Percentiles rank a stretch among this genome's conserved stretches.
These are phyloP conservation scores for Epizoanthus rinbou DNA, from an alignment of 92 coral and sea anemone genomes.

Conservation along the genomic window DNA sequence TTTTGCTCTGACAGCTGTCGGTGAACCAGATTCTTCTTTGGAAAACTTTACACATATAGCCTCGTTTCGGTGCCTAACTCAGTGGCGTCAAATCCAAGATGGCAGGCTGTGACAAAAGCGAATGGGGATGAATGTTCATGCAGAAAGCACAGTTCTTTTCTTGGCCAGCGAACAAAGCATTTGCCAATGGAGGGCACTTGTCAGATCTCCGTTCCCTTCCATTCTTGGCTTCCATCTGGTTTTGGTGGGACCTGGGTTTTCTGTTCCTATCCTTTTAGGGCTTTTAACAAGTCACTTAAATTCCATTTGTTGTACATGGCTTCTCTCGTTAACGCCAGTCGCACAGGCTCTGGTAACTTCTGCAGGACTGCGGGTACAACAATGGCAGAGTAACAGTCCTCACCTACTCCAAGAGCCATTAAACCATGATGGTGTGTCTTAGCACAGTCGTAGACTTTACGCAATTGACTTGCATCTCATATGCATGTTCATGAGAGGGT, in stretches of 20 bases:
- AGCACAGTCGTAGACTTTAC: conserved; percentile 38
- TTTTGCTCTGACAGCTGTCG: conserved; percentile 38
- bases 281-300: conserved; percentile 42
- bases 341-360: conserved; percentile 45
- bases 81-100: no score
- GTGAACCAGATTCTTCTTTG: no score
- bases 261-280: conserved; percentile 33
- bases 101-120: no score
- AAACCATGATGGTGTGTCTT: conserved; percentile 51
- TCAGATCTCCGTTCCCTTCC: not conserved
- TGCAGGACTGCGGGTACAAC: conserved; percentile 56
- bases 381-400: conserved; percentile 44
- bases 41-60: no score
- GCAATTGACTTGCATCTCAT: conserved; percentile 30
- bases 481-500: conserved; percentile 42
- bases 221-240: not conserved
- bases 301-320: conserved; percentile 27
- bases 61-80: no score
- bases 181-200: no score
- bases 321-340: conserved; percentile 54
- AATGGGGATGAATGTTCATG: no score
- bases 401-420: conserved; percentile 12
- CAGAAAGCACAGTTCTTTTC: no score
- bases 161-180: no score
- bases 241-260: conserved; percentile 52